Evolutionary conservation across 2,113 vertebrate genomes (phyloP).

Genomic region (Odocoileus hemionus): DNA sequence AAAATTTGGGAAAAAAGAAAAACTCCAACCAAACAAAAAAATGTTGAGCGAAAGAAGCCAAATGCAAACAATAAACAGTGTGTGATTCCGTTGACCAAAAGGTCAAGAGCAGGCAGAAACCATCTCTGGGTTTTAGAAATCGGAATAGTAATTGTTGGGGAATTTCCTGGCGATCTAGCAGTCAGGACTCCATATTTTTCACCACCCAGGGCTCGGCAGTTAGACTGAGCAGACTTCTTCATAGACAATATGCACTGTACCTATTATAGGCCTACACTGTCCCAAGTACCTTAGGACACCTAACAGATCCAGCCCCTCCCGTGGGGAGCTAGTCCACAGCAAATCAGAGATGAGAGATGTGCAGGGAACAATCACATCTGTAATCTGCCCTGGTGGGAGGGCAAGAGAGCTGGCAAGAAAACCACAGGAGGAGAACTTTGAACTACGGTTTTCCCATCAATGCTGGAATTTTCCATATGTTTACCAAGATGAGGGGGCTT

Average conservation of each 20-base stretch:
- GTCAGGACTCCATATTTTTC: background rate
- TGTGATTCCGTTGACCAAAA: background rate
- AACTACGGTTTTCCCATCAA: background rate
- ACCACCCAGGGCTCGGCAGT: background rate
- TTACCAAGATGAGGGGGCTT: background rate
- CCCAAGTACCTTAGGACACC: background rate
- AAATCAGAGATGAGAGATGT: too few species aligned
- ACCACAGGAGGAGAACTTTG: background rate
- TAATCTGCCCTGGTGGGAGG: background rate
- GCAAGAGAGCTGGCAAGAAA: slow-evolving; percentile 12
- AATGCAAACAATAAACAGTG: background rate
- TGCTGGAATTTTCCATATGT: background rate
- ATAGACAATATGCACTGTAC: background rate
- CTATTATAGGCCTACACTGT: background rate
- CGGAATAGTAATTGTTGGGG: background rate
- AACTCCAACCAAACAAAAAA: background rate
- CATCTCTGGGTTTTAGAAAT: background rate
- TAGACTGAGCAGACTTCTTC: background rate
- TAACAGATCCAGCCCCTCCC: too few species aligned
- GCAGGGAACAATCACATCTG: background rate
- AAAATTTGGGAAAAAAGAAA: background rate
- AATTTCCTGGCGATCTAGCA: background rate
- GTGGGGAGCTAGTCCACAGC: background rate
- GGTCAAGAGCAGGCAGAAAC: background rate
- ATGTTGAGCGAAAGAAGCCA: background rate